Evolutionary conservation across 2,113 vertebrate genomes (phyloP), one percentile per base, ranked within the genome.

Genomic region (Cnemophilus loriae): DNA sequence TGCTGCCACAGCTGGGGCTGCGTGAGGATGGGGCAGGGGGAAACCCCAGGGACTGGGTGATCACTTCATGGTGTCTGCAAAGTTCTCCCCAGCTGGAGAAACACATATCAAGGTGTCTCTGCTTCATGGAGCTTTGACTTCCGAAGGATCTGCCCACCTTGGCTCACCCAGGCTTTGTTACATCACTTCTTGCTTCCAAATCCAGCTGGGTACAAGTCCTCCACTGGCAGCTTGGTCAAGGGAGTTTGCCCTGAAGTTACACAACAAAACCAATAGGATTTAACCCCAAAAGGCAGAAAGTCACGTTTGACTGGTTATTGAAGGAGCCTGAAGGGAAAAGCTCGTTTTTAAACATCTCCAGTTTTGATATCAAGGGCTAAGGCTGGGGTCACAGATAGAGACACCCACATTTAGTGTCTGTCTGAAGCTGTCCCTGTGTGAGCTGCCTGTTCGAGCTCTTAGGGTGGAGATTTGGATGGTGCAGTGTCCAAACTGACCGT

Each of bases 201-300:
- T 33, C 50, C 73, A 65, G 1, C 16, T 61, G n/a, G 7, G 24
- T 65, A 4, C 44, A 44, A 83, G 56, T 30, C 32, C 15, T 84
- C 32, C 50, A 22, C 19, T 26, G 24, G 20, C 16, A 76, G 27
- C 26, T 37, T 1, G 1, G 7, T 44, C 12, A 20, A 57, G 21
- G 21, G 63, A 30, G 23, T 47, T 46, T 63, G 57, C 3, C 13
- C 30, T 50, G 28, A 83, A 68, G 35, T 41, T 21, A 42, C 8
- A n/a, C 8, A 6, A 17, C 6, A 52, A 52, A 67, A 59, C 0
- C n/a, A 39, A 9, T 1, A 30, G 2, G 5, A 61, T 61, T 84
- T 81, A 41, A 70, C 9, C 46, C 46, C n/a, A 65, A 16, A 70
- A 73, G 41, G 11, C 27, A 70, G 32, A 28, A 77, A 77, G 37